These are phyloP conservation scores for Podocnemis expansa DNA, from an alignment of 2,113 vertebrate species.

Conservation along the genomic window DNA sequence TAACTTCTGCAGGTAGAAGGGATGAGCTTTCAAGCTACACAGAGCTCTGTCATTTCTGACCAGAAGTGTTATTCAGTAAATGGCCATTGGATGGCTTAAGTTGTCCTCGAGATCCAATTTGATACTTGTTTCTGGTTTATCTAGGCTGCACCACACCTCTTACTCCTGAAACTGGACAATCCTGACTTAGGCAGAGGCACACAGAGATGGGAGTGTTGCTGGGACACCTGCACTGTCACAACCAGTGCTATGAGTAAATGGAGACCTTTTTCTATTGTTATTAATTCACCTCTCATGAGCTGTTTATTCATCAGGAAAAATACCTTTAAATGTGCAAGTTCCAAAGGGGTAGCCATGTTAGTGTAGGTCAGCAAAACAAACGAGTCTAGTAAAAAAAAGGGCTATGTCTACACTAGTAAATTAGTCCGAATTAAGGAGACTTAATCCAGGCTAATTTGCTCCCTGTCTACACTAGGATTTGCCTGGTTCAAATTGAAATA, in stretches of 20 bases:
- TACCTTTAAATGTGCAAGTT: background rate
- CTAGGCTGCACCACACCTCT: background rate
- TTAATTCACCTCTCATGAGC: background rate
- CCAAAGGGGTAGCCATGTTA: too few species aligned
- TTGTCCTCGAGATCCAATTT: background rate
- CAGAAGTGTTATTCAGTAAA: background rate
- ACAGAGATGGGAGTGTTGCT: background rate
- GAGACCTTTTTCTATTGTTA: background rate
- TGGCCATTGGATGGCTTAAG: background rate
- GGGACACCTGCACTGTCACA: background rate
- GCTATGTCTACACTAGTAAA: too few species aligned
- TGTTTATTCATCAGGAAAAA: background rate
- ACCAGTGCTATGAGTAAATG: background rate
- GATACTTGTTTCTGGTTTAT: background rate
- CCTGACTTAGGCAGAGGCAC: background rate
- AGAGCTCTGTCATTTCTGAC: background rate
- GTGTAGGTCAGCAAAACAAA: too few species aligned
- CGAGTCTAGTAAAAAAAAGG: too few species aligned
- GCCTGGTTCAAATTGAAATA: too few species aligned
- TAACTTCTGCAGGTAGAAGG: background rate
- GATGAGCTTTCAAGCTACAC: too few species aligned
- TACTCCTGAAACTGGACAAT: background rate
- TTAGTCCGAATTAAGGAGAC: too few species aligned
- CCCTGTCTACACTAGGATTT: too few species aligned
- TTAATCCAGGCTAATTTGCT: too few species aligned